Evolutionary conservation across 1,140 invertebrate genomes (phyloP), one percentile per base, ranked within the genome.

Genomic region (Acromyrmex heyeri): DNA sequence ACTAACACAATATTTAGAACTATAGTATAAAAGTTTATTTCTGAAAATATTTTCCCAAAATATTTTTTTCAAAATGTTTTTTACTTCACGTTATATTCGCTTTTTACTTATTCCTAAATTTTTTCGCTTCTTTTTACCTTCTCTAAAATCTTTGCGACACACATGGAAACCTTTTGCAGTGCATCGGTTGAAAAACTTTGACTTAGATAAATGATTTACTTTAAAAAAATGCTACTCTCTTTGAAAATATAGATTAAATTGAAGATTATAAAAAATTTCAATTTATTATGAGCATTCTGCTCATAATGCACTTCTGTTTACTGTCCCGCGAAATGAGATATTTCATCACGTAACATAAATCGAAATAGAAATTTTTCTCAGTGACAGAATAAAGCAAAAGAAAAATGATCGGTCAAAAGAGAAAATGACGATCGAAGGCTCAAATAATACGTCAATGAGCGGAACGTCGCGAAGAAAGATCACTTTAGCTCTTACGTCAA

Each of bases 401-500:
- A 7, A n/a, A 79, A 38, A 38, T 67, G 62, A 79, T 79, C n/a
- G 48, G 65, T 55, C n/a, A 44, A 38, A 24, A 38, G 7, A n/a
- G 77, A 14, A 65, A 65, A 53, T 53, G 76, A 77, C 34, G 57
- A 78, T 81, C 44, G 30, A 10, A 18, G 50, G 3, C 53, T 76
- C 38, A 50, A 72, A 57, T 30, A n/a, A 30, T 14, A 70, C 50
- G 50, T 57, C 50, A 53, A 72, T 38, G 65, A 70, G 53, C 14
- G 34, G 34, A n/a, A 82, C 21, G 65, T 8, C 7, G 30, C 21
- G 64, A 72, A 44, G 78, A 70, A 78, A 72, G 65, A 34, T 82
- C 64, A 72, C 34, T 44, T 34, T 12, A 6, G 21, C 53, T 82
- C 24, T 82, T 82, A 57, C 30, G 65, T 72, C 65, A 82, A 82